Percentiles rank a stretch among this genome's conserved stretches.
phyloP scores from a whole-genome alignment of 2,113 vertebrate genomes.

The Jacana jacana region DNA sequence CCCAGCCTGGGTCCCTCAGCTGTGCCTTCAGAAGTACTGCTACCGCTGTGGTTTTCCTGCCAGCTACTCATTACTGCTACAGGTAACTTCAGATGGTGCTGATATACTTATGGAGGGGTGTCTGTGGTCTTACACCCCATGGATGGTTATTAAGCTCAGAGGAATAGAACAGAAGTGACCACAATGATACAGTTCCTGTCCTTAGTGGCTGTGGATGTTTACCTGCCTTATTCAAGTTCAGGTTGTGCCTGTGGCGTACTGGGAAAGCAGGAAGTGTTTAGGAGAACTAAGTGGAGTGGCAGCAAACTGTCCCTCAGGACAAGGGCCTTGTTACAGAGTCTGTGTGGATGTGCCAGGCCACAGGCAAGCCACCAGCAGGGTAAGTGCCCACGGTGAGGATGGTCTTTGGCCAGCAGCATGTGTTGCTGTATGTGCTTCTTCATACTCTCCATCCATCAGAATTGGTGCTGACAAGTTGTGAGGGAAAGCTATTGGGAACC shows the following conservation, averaged over 20 bases:
- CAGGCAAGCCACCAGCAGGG: neutral
- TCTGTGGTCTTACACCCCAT: neutral
- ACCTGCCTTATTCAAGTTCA: neutral
- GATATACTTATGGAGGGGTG: neutral
- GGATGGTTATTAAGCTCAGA: neutral
- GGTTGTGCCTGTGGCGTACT: too few species aligned
- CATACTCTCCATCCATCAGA: neutral
- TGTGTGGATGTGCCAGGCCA: neutral
- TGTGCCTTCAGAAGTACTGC: neutral
- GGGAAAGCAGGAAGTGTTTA: neutral
- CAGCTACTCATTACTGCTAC: rapidly evolving
- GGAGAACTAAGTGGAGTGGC: neutral
- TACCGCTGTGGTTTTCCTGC: neutral
- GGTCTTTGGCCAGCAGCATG: neutral
- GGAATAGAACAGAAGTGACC: neutral
- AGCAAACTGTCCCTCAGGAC: neutral
- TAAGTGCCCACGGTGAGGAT: too few species aligned
- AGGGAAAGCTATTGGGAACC: neutral
- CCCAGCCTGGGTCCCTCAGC: neutral
- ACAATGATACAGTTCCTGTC: neutral
- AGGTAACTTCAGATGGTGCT: too few species aligned
- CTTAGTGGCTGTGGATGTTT: neutral
- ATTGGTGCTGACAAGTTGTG: rapidly evolving
- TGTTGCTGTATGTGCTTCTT: rapidly evolving
- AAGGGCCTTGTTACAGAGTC: neutral